These are phyloP conservation scores for Whitmania pigra DNA, from an alignment of 1,140 invertebrate species.

Conservation along the genomic window DNA sequence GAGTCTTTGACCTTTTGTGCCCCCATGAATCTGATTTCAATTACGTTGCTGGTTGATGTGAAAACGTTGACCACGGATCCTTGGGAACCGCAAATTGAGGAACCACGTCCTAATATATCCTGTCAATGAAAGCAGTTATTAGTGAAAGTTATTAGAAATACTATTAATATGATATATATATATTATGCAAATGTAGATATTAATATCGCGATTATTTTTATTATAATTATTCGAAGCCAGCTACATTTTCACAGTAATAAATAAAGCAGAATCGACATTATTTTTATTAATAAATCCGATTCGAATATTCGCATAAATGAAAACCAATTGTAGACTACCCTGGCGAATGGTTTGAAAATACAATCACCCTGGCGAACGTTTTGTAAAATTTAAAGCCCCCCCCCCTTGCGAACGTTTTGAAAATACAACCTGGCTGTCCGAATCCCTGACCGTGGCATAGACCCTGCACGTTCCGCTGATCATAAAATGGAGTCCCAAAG, in stretches of 20 bases:
- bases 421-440: neutral
- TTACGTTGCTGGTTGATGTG: constrained; percentile 5
- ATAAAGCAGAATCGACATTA: too few relatives aligned
- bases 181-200: too few relatives aligned
- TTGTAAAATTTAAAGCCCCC: too few relatives aligned
- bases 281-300: too few relatives aligned
- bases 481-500: neutral
- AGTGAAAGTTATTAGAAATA: constrained; percentile 1
- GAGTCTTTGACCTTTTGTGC: neutral
- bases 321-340: too few relatives aligned
- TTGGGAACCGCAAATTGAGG: constrained; percentile 1
- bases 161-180: too few relatives aligned
- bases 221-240: too few relatives aligned
- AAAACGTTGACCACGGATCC: neutral
- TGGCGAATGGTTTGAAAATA: too few relatives aligned
- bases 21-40: constrained; percentile 17
- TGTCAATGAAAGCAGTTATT: neutral
- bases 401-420: too few relatives aligned
- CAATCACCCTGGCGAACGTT: too few relatives aligned
- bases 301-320: too few relatives aligned
- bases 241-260: too few relatives aligned
- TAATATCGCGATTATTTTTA: neutral
- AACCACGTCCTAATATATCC: neutral
- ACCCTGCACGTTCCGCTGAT: constrained; percentile 7
- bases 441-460: constrained; percentile 14